These are phyloP conservation scores for Notoglanidium macrostoma DNA, from an alignment of 2,797 vertebrate species.

Conservation along the genomic window DNA sequence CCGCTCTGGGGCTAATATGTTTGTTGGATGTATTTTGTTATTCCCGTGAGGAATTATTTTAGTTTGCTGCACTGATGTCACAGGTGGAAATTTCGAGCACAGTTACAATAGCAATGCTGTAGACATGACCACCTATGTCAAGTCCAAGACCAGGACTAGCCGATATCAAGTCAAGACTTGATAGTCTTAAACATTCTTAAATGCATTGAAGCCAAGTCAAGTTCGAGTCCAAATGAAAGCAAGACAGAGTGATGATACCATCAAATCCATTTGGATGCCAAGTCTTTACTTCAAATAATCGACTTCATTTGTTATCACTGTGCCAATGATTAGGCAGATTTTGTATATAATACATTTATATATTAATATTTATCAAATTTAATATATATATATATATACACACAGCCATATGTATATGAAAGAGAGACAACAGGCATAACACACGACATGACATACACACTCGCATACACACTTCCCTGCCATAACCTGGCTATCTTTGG, in stretches of 20 bases:
- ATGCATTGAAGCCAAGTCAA: accelerated
- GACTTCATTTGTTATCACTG: neutral
- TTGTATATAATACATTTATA: neutral
- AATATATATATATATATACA: too few species aligned
- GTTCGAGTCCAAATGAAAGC: neutral
- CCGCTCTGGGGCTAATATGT: neutral
- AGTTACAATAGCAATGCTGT: too few species aligned
- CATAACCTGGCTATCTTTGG: constrained; percentile 31
- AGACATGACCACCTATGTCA: too few species aligned
- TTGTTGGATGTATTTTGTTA: neutral
- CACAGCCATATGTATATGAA: neutral
- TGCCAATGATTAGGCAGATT: neutral
- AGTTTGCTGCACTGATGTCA: neutral
- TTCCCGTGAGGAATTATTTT: neutral
- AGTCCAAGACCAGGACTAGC: too few species aligned
- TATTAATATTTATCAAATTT: too few species aligned
- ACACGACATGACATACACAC: neutral
- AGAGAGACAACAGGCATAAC: neutral
- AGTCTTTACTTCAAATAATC: neutral
- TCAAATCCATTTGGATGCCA: neutral
- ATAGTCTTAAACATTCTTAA: too few species aligned
- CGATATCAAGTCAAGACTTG: neutral
- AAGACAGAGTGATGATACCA: neutral
- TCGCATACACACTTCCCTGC: neutral
- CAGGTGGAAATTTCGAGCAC: too few species aligned